Conservation (phyloP, 2,888 invertebrate species). For the Alloplasta piceator region DNA sequence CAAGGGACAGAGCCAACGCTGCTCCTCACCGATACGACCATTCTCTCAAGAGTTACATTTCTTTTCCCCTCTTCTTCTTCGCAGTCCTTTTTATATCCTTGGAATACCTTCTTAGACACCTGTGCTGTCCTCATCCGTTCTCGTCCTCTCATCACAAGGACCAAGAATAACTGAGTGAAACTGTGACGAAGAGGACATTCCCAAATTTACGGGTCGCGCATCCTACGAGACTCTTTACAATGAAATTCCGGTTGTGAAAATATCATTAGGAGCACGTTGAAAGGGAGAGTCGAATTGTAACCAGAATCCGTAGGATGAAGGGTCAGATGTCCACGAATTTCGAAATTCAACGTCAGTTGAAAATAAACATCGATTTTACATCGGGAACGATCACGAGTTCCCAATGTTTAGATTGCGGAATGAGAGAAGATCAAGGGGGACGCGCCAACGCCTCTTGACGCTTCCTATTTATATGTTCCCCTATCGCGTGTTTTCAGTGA, state of each 20-base stretch:
- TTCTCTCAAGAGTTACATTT: slow-evolving; percentile 36
- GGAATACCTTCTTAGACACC: slow-evolving; percentile 29
- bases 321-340: too few species aligned
- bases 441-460: not conserved
- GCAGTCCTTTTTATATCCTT: slow-evolving; percentile 11
- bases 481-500: slow-evolving; percentile 61
- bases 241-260: not conserved
- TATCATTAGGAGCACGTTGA: not conserved
- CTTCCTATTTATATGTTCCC: slow-evolving; percentile 45
- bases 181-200: slow-evolving; percentile 5
- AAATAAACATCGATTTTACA: too few species aligned
- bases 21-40: not conserved
- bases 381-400: too few species aligned
- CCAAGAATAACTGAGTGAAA: slow-evolving; percentile 24
- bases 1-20: slow-evolving; percentile 18
- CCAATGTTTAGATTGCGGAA: too few species aligned
- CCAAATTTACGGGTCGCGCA: not conserved
- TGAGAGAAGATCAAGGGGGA: slow-evolving; percentile 4
- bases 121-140: slow-evolving; percentile 22
- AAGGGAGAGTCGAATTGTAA: not conserved
- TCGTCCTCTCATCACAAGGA: slow-evolving; percentile 9
- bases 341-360: too few species aligned
- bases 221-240: not conserved
- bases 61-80: slow-evolving; percentile 23
- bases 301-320: not conserved